Base-by-base conservation (phyloP, 2,888 invertebrate species). In the Eristalis tenax region DNA sequence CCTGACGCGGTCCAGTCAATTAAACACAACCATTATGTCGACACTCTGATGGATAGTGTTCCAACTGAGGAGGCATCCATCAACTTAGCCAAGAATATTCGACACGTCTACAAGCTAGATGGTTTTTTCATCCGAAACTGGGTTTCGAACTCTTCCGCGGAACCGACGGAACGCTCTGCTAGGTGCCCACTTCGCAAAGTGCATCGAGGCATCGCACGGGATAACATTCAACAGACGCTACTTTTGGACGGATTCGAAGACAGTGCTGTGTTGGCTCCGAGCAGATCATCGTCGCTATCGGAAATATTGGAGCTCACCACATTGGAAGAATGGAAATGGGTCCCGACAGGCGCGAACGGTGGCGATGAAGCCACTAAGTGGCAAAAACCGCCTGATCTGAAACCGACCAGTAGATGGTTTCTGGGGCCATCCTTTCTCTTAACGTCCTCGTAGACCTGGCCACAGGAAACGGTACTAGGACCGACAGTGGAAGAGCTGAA, bases 171-270 rank as follows among this genome's bases (percentile, higher is more conserved):
- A 11, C 13, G 43, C 43, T n/a, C 15, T 43, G 2, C 4, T 11
- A 43, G 43, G 43, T 4, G 43, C 43, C 4, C 43, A n/a, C 13
- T 28, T 28, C 28, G 28, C 28, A 2, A 28, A 28, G 28, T 28
- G 28, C 28, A 28, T 50, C 6, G 4, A 50, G 18, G 1, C 8
- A 18, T 50, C 50, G 8, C 50, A 50, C 50, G 50, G 50, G 18
- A 50, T 50, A 50, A 18, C 18, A 2, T 50, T 18, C 50, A 50
- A 50, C 18, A 18, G n/a, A 6, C n/a, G 18, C 3, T n/a, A 18
- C 18, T 89, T 89, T 43, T 90, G 89, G 89, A 81, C 89, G 4
- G 90, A 90, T 63, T 90, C 89, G 1, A 88, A 61, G 68, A 89
- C 84, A 18, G 89, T 89, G 28, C 59, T 90, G 26, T 78, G 74